phyloP scores from a whole-genome alignment of 2,888 invertebrate genomes.

The Cremastobaeus sp. region DNA sequence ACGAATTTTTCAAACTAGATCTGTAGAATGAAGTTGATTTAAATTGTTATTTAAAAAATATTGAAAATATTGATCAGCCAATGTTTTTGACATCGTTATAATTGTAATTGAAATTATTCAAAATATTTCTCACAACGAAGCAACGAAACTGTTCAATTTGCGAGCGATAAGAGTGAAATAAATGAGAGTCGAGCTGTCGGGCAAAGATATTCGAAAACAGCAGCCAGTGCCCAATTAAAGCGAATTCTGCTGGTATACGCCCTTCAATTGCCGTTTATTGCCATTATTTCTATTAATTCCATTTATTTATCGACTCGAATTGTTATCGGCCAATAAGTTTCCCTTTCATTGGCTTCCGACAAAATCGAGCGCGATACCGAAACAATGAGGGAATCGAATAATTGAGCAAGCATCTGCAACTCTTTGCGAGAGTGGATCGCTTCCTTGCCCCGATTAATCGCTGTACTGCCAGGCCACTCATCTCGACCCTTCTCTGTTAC shows the following conservation, averaged over 20 bases:
- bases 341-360: slow-evolving; percentile 37
- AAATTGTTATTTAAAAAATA: too few relatives aligned
- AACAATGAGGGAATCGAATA: slow-evolving; percentile 36
- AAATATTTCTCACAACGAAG: too few relatives aligned
- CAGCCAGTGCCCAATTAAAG: slow-evolving; percentile 8
- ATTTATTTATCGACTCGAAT: slow-evolving; percentile 46
- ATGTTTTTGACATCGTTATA: too few relatives aligned
- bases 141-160: neutral
- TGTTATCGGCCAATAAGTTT: slow-evolving; percentile 60
- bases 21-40: too few relatives aligned
- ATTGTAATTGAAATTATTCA: too few relatives aligned
- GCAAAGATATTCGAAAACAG: neutral
- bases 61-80: too few relatives aligned
- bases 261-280: slow-evolving; percentile 46
- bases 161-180: neutral
- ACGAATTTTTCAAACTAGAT: too few relatives aligned
- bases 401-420: slow-evolving; percentile 29
- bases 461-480: slow-evolving; percentile 1
- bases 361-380: slow-evolving; percentile 29
- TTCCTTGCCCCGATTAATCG: slow-evolving; percentile 21
- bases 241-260: slow-evolving; percentile 49
- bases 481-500: slow-evolving; percentile 63
- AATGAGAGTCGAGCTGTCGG: neutral
- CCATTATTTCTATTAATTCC: slow-evolving; percentile 61
- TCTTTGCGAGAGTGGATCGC: neutral